Evolutionary conservation across 2,888 invertebrate species (phyloP), one percentile per base, ranked within the genome.

Genomic region (Oegoconia quadripuncta): DNA sequence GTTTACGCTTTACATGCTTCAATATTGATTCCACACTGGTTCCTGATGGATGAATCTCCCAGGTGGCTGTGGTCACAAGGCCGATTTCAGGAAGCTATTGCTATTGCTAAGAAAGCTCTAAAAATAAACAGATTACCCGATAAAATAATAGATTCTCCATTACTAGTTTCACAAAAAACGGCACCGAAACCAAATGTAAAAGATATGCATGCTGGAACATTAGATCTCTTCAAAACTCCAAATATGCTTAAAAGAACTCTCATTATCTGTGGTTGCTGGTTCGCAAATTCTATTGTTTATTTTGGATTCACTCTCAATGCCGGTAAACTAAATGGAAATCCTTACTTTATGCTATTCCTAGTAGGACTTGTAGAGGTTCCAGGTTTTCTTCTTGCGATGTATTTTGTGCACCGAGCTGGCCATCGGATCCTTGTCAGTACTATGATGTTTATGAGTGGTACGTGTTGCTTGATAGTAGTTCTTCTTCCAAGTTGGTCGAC

Each of bases 21-120:
- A 2, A 60, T 94, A 0, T 81, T 96, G 12, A 70, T 95, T 35
- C 93, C 91, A n/a, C 95, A 96, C 67, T 95, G 93, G 92, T 92
- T 95, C 90, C 61, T 94, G 16, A 93, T 96, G 90, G 95, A 96
- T 56, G 96, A 96, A 76, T 95, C 95, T 17, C 95, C 95, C 0
- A 89, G 95, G 45, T 96, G 96, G 96, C 80, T 96, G 2, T 96
- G 96, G 95, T 90, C 93, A 3, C 94, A 95, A 65, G 95, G 95
- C 2, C 89, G 93, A 14, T 88, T 90, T 1, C 84, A 89, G n/a
- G 94, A 95, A 70, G 93, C 95, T 0, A 89, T 95, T 0, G 89
- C 89, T 5, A 94, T 95, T 44, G 89, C 95, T 26, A 89, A 91
- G 46, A 93, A 91, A 62, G 95, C 92, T 2, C 70, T 95, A 12